These are phyloP conservation scores for Silurus lanzhouensis DNA, from an alignment of 2,797 vertebrate species.

Conservation along the genomic window DNA sequence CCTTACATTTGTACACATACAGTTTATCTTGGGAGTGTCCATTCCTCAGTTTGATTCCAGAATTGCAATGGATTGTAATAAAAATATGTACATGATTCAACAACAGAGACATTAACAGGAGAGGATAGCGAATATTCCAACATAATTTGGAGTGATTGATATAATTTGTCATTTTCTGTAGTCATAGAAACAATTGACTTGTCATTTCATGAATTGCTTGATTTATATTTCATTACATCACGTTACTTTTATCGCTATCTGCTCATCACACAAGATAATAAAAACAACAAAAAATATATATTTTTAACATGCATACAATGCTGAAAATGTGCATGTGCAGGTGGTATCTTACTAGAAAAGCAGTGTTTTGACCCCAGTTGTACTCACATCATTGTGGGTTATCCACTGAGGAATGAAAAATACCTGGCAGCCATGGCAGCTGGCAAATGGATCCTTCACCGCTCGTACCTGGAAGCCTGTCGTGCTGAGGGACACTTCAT, in stretches of 20 bases:
- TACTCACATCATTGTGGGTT: constrained; percentile 94
- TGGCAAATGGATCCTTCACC: constrained; percentile 97
- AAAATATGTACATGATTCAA: background rate
- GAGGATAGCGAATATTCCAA: background rate
- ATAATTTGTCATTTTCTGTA: background rate
- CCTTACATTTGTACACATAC: background rate
- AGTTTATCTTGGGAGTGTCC: background rate
- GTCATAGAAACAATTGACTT: background rate
- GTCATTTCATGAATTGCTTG: background rate
- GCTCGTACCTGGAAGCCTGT: constrained; percentile 93
- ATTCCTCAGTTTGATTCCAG: background rate
- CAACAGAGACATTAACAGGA: background rate
- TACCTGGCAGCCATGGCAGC: constrained; percentile 95
- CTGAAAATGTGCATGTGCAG: constrained; percentile 63
- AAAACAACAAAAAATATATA: too few species aligned
- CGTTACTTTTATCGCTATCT: background rate
- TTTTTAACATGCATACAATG: background rate
- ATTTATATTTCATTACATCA: background rate
- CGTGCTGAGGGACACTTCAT: constrained; percentile 82
- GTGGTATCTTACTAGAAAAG: constrained; percentile 88
- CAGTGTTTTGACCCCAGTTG: constrained; percentile 94
- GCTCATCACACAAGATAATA: background rate
- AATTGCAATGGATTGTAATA: background rate
- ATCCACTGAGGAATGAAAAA: constrained; percentile 94
- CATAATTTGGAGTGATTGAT: background rate